Conservation (phyloP, 2,113 vertebrate species). For the Leiothrix lutea region DNA sequence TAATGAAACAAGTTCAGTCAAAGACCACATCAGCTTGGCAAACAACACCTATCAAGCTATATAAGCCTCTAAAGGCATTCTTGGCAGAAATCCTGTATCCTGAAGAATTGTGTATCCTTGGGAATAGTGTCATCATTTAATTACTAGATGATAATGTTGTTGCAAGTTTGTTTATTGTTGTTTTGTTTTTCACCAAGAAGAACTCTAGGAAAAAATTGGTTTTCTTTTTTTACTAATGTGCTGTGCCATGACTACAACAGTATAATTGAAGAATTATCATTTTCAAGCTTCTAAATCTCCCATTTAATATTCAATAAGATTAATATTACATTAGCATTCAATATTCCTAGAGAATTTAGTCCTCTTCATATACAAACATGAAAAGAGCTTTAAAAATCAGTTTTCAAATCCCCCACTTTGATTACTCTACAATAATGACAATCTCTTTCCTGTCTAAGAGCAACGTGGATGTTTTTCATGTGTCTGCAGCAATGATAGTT, state of each 20-base stretch:
- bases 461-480: background rate
- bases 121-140: background rate
- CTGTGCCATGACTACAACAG: background rate
- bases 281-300: background rate
- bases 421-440: background rate
- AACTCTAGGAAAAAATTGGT: background rate
- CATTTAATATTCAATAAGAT: background rate
- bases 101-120: background rate
- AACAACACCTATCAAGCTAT: conserved; percentile 24
- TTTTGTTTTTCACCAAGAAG: background rate
- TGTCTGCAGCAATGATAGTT: background rate
- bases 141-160: background rate
- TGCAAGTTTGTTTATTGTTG: background rate
- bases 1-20: conserved; percentile 58
- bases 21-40: conserved; percentile 38
- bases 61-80: background rate
- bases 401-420: background rate
- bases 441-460: background rate
- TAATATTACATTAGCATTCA: background rate
- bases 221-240: background rate
- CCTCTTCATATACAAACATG: background rate
- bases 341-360: background rate
- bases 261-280: background rate
- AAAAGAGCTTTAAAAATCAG: background rate
- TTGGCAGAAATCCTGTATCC: conserved; percentile 24